Evolutionary conservation across 2,888 invertebrate species (phyloP).

Genomic region (Lingula anatina): DNA sequence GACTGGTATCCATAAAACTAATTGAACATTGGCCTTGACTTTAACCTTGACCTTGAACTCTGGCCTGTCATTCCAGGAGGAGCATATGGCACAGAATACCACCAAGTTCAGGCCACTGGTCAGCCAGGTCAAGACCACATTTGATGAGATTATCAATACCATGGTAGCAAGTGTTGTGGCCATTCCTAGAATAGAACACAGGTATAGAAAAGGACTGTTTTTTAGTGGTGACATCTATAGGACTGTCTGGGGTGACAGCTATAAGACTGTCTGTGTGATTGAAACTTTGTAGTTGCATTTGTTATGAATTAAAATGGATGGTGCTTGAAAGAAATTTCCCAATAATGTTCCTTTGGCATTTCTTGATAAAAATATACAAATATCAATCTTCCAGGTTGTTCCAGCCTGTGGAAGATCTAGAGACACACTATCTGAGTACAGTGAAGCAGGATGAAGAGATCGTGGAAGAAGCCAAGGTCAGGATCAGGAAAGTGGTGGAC

Average conservation of each 20-base stretch:
- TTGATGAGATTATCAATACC: conserved; percentile 39
- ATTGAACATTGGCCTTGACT: neutral
- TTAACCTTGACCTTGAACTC: neutral
- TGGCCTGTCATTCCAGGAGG: conserved; percentile 14
- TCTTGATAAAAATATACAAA: no score
- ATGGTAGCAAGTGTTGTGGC: conserved; percentile 39
- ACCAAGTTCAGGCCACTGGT: conserved; percentile 34
- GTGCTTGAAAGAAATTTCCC: no score
- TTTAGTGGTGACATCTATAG: no score
- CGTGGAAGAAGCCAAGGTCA: conserved; percentile 28
- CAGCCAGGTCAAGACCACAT: conserved; percentile 29
- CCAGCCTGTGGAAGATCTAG: conserved; percentile 32
- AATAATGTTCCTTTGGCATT: no score
- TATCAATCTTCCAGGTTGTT: no score
- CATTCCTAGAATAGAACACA: conserved; percentile 39
- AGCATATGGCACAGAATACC: conserved; percentile 25
- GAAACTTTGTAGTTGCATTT: no score
- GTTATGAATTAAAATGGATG: no score
- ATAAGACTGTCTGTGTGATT: no score
- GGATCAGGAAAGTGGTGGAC: conserved; percentile 30
- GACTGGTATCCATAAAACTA: neutral
- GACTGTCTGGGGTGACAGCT: no score
- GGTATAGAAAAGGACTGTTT: no score
- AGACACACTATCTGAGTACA: conserved; percentile 23
- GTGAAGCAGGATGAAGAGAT: conserved; percentile 37